A percentile compares a stretch with the other conserved stretches of the same genome.
phyloP scores from a whole-genome alignment of 2,113 vertebrate genomes.

The Spheniscus mendiculus region DNA sequence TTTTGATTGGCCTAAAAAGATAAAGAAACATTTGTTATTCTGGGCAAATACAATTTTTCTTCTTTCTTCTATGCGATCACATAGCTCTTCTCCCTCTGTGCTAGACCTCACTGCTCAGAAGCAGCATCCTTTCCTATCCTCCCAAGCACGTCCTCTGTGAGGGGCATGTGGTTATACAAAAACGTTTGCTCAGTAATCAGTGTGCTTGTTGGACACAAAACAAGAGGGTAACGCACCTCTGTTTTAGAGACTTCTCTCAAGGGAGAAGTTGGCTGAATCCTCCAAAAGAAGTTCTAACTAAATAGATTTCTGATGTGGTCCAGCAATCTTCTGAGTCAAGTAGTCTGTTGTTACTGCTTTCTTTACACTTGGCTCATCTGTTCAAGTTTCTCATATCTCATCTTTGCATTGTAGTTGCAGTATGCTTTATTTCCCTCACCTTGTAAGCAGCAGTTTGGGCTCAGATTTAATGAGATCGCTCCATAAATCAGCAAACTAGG shows the following conservation, averaged over 20 bases:
- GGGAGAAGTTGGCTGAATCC: not conserved
- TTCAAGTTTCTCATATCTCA: not conserved
- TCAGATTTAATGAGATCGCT: not conserved
- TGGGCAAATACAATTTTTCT: not conserved
- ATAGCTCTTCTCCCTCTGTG: not conserved
- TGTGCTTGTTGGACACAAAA: not conserved
- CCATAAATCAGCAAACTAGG: not conserved
- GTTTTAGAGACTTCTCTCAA: not conserved
- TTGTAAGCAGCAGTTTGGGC: not conserved
- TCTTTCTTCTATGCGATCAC: not conserved
- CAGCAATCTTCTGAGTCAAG: not conserved
- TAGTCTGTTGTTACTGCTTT: not conserved
- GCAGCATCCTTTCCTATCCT: not conserved
- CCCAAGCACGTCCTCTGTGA: not conserved
- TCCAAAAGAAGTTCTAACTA: not conserved
- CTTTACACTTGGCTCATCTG: not conserved
- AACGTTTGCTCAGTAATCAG: accelerated
- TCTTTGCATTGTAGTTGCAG: not conserved
- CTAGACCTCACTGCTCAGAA: not conserved
- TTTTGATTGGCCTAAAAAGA: not conserved
- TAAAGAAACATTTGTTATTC: not conserved
- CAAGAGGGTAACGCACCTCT: not conserved
- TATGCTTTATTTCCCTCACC: not conserved
- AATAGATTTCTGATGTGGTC: not conserved
- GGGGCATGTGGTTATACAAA: not conserved